Conservation (phyloP, 2,113 vertebrate species). For the Falcunculus frontatus region DNA sequence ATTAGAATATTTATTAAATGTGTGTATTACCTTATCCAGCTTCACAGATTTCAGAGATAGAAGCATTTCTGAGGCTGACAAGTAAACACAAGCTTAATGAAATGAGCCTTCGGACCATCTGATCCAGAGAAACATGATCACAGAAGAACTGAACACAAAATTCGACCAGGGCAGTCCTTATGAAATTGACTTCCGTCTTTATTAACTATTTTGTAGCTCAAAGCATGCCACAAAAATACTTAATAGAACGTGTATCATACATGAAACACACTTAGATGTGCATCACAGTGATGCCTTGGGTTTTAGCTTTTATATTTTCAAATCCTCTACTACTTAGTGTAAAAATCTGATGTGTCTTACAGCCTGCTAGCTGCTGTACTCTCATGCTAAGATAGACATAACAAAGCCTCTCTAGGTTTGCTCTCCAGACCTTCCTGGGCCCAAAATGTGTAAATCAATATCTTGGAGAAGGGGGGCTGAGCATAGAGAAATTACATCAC, state of each 20-base stretch:
- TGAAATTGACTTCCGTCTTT: not conserved
- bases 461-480: no score
- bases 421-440: no score
- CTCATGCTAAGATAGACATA: no score
- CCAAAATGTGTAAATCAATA: no score
- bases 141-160: not conserved
- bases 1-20: not conserved
- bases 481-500: no score
- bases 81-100: not conserved
- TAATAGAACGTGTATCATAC: not conserved
- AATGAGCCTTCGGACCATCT: not conserved
- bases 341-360: no score
- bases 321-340: no score
- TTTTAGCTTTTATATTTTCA: no score
- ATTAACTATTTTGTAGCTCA: not conserved
- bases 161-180: not conserved
- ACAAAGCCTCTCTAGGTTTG: no score
- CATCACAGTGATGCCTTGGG: no score
- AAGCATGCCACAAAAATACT: not conserved
- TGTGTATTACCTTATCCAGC: not conserved
- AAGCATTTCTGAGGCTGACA: not conserved
- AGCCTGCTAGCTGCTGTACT: no score
- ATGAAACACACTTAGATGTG: not conserved
- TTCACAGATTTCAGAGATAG: not conserved
- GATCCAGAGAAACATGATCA: not conserved